Base-by-base conservation (phyloP, 2,888 invertebrate genomes). In the Tupiocoris notatus region DNA sequence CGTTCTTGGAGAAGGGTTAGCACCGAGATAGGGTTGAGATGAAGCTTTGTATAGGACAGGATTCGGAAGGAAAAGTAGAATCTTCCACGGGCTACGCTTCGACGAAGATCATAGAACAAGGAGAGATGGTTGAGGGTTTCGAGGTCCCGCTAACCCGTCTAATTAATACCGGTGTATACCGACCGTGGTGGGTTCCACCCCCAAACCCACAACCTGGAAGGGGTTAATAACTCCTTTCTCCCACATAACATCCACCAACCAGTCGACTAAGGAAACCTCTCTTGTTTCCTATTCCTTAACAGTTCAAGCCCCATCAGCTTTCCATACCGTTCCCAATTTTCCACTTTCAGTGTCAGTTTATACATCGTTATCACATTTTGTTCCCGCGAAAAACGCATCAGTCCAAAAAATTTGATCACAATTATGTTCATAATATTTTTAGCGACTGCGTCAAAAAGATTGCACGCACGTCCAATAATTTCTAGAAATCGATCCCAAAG, bases 201-300 rank as follows among this genome's bases (percentile, higher is more conserved):
- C 59, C 39, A 39, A n/a, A 23, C 25, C 17, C 61, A 24, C 58
- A 20, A 70, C 39, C 39, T 3, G 17, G 61, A 24, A 59, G 59
- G 70, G 70, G 70, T 70, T 70, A 70, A 70, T 70, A 70, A 70
- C 70, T 24, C 70, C 59, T n/a, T n/a, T n/a, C n/a, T n/a, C n/a
- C n/a, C n/a, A n/a, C n/a, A n/a, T n/a, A n/a, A n/a, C n/a, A n/a
- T n/a, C n/a, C n/a, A n/a, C n/a, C n/a, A n/a, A n/a, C n/a, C n/a
- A n/a, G n/a, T n/a, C n/a, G n/a, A n/a, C n/a, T n/a, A n/a, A n/a
- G n/a, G n/a, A n/a, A 39, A 39, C 39, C 39, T 39, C 39, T 39
- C 39, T 39, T 39, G 39, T 39, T 39, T 39, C 39, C 12, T 12
- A 39, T 39, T 39, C 39, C 39, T 39, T 39, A 12, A 39, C 39